Percentiles rank a stretch among this genome's conserved stretches.
phyloP scores from a whole-genome alignment of 2,113 vertebrate genomes.

The Pogona vitticeps region DNA sequence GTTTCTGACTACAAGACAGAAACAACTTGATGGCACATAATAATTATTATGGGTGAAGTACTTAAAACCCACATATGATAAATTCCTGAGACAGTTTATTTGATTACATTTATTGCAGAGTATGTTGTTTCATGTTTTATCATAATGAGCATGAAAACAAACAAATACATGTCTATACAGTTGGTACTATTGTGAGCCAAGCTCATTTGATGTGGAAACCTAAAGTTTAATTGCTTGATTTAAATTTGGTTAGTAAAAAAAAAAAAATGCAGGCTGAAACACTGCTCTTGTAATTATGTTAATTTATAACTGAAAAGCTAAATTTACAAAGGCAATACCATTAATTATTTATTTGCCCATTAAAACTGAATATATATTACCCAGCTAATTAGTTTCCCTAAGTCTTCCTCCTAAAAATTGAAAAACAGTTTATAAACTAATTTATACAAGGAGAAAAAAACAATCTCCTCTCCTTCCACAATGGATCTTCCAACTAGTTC shows the following conservation, averaged over 20 bases:
- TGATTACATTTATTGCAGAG: slow-evolving; percentile 63
- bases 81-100: slow-evolving; percentile 65
- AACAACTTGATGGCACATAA: too few species aligned
- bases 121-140: slow-evolving; percentile 69
- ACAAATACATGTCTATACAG: slow-evolving; percentile 68
- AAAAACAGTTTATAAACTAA: slow-evolving; percentile 70
- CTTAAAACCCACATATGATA: slow-evolving; percentile 50
- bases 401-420: slow-evolving; percentile 68
- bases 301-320: slow-evolving; percentile 83
- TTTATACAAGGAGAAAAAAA: slow-evolving; percentile 40
- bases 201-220: slow-evolving; percentile 74
- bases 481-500: slow-evolving; percentile 53
- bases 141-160: slow-evolving; percentile 71
- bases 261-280: slow-evolving; percentile 68
- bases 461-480: background rate
- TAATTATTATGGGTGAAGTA: too few species aligned
- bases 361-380: slow-evolving; percentile 78
- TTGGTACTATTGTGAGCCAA: slow-evolving; percentile 68
- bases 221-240: slow-evolving; percentile 83
- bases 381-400: slow-evolving; percentile 75
- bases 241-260: slow-evolving; percentile 77
- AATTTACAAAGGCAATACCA: slow-evolving; percentile 84
- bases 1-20: too few species aligned
- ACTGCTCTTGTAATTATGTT: slow-evolving; percentile 82
- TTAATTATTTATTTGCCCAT: slow-evolving; percentile 84